phyloP scores from a whole-genome alignment of 2,888 invertebrate genomes.

The Dynastes hyllus region DNA sequence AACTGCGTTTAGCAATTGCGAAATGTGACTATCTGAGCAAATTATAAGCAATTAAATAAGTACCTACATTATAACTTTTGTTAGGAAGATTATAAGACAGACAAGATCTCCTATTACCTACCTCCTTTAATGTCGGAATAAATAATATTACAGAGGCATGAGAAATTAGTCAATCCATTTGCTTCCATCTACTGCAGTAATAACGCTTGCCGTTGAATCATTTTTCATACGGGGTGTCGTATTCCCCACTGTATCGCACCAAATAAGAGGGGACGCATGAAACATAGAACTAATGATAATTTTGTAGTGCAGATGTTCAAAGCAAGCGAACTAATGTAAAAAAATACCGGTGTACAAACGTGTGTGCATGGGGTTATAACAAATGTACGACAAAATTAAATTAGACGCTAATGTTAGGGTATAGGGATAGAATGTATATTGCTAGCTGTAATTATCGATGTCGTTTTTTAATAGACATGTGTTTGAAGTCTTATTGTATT shows the following conservation, averaged over 20 bases:
- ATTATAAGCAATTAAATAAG: too few relatives aligned
- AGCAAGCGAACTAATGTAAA: background rate
- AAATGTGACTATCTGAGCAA: too few relatives aligned
- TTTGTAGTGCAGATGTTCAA: constrained; percentile 35
- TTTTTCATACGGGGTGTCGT: constrained; percentile 19
- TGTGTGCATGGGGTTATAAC: constrained; percentile 6
- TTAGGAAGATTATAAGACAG: too few relatives aligned
- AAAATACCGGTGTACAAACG: background rate
- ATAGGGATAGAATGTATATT: background rate
- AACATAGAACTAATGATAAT: constrained; percentile 25
- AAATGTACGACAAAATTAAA: constrained; percentile 10
- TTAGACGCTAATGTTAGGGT: constrained; percentile 9
- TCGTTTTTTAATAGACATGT: too few relatives aligned
- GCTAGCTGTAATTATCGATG: background rate
- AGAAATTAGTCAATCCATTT: background rate
- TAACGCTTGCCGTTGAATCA: constrained; percentile 5
- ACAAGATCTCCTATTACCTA: too few relatives aligned
- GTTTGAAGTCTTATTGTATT: too few relatives aligned
- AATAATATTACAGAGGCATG: background rate
- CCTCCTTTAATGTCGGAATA: too few relatives aligned
- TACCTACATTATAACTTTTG: too few relatives aligned
- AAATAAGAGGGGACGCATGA: constrained; percentile 12
- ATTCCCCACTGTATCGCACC: background rate
- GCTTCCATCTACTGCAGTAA: background rate
- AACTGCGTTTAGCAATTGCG: too few relatives aligned